Conservation (phyloP, 2,797 vertebrate genomes). For the Potorous gilbertii region DNA sequence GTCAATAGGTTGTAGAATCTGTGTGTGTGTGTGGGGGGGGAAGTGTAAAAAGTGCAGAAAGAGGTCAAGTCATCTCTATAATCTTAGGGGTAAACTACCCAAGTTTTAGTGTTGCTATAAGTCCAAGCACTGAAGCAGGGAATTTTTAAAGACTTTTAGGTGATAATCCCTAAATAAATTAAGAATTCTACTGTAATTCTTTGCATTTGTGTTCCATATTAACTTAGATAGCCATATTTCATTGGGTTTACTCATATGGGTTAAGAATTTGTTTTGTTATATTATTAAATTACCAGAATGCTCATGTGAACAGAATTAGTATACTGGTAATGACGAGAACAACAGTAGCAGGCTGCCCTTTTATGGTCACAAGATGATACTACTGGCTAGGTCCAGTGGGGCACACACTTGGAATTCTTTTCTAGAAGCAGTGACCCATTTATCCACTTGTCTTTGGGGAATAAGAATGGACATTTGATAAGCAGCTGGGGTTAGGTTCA, state of each 20-base stretch:
- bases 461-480: not conserved
- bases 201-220: not conserved
- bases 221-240: not conserved
- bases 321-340: not conserved
- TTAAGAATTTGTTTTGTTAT: not conserved
- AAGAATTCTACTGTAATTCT: not conserved
- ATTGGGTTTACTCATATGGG: not conserved
- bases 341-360: not conserved
- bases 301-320: not conserved
- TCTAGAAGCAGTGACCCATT: not conserved
- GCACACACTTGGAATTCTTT: slow-evolving; percentile 26
- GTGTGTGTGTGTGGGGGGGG: too few species aligned
- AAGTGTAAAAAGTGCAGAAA: not conserved
- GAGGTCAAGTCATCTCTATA: not conserved
- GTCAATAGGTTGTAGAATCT: not conserved
- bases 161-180: not conserved
- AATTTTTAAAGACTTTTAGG: not conserved
- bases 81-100: not conserved
- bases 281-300: not conserved
- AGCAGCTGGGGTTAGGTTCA: not conserved
- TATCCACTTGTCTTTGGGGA: not conserved
- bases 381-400: not conserved
- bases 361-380: not conserved
- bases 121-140: not conserved
- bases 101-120: not conserved